Percentiles rank a stretch among this genome's conserved stretches.
Conservation (phyloP, 2,113 vertebrate species). For the Anthoscopus minutus region DNA sequence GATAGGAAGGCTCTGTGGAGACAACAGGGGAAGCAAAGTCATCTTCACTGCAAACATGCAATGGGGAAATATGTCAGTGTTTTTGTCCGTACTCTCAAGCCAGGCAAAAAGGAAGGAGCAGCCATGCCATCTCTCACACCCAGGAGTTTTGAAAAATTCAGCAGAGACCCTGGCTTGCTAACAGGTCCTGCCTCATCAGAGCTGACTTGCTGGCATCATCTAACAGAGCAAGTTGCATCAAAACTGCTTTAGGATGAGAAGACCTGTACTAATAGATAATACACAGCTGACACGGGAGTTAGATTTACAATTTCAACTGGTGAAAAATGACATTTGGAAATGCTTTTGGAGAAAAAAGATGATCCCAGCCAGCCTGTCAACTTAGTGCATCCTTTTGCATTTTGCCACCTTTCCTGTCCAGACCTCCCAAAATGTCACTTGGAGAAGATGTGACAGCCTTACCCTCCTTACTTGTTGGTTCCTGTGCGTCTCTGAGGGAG, state of each 20-base stretch:
- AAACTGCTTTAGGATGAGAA: neutral
- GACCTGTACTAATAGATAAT: no score
- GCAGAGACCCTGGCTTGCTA: neutral
- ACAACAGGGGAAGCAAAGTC: neutral
- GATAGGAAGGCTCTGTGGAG: neutral
- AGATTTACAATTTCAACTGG: neutral
- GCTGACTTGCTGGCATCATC: neutral
- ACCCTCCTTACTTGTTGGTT: neutral
- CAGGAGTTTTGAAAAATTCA: neutral
- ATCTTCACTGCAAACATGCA: neutral
- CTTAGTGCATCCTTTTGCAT: neutral
- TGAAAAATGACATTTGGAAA: neutral
- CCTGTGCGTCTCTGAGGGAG: neutral
- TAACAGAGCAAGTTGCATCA: neutral
- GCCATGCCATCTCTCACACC: neutral
- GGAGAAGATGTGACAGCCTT: neutral
- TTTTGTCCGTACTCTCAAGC: neutral
- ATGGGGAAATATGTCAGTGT: accelerated
- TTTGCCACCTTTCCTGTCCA: neutral
- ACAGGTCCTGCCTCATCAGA: neutral
- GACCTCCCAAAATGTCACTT: neutral
- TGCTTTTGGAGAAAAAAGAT: neutral
- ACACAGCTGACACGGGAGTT: neutral
- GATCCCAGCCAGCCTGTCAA: neutral
- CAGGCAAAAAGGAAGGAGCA: neutral